Base-by-base conservation (phyloP, 64 coral and sea anemone genomes). In the Anthopleura sola region DNA sequence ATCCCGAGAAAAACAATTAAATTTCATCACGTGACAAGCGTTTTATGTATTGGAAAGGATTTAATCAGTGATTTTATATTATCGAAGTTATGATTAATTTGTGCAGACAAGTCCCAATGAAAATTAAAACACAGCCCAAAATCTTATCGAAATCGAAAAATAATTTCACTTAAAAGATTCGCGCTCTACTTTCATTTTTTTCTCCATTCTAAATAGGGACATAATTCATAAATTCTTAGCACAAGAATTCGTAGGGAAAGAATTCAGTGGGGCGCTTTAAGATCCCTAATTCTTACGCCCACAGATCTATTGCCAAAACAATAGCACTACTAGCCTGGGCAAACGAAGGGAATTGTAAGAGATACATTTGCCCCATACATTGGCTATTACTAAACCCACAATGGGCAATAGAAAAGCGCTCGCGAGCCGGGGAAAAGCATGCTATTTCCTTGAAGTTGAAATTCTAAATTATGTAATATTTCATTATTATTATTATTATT, bases 1-100 rank as follows among this genome's bases (percentile, higher is more conserved):
- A 79, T 79, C 76, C 66, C 66, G 66, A 71, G 29, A 71, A 79
- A 79, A 48, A 79, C 76, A 79, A 79, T 79, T 44, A 79, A 79
- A 79, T 44, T 44, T 17, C n/a, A 79, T 79, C 76, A 79, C 76
- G 76, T 79, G 76, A 79, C 3, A 10, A 16, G 36, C 37, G 19
- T 79, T 79, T 79, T 79, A 48, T 44, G 17, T 48, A 79, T 38
- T 48, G 76, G 24, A 8, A 44, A 44, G 76, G 7, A n/a, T 79
- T 79, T 79, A 79, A 79, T 79, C 76, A 79, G 76, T 44, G 38
- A 71, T 79, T 79, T 79, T 11, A 71, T 24, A 24, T 38, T 44
- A 79, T 79, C 76, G 24, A 79, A 20, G 44, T 79, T 48, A 48
- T 18, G 37, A 79, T 79, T 79, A 79, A 79, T 79, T 71, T 71